A percentile compares a stretch with the other conserved stretches of the same genome.
phyloP scores from a whole-genome alignment of 2,797 vertebrate species.

The Parauchenoglanis ngamensis region DNA sequence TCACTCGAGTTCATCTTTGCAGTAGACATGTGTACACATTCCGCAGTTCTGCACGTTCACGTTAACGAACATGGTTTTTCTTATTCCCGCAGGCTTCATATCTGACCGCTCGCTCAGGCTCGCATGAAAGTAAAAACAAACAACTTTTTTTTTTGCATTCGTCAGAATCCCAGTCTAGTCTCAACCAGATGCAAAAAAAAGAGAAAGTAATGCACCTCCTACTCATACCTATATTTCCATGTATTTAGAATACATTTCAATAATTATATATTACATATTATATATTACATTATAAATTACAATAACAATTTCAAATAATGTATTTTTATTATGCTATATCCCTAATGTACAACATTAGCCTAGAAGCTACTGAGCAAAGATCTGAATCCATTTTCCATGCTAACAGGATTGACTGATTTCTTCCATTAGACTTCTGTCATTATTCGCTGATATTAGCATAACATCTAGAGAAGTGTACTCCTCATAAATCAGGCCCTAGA shows the following conservation, averaged over 20 bases:
- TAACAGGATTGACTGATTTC: neutral
- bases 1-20: neutral
- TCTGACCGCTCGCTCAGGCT: neutral
- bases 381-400: constrained; percentile 9
- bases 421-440: constrained; percentile 2
- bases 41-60: no score
- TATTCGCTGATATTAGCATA: neutral
- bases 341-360: neutral
- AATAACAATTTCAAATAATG: neutral
- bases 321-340: neutral
- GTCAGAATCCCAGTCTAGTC: neutral
- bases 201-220: neutral
- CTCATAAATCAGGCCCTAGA: neutral
- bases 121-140: neutral
- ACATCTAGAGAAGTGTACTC: neutral
- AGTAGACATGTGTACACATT: neutral
- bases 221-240: neutral
- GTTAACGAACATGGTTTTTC: neutral
- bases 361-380: neutral
- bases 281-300: no score
- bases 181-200: neutral
- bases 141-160: neutral
- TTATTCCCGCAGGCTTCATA: neutral
- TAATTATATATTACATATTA: no score
- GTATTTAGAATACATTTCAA: neutral